phyloP scores from a whole-genome alignment of 1,140 invertebrate genomes.

The Hormaphis cornu region DNA sequence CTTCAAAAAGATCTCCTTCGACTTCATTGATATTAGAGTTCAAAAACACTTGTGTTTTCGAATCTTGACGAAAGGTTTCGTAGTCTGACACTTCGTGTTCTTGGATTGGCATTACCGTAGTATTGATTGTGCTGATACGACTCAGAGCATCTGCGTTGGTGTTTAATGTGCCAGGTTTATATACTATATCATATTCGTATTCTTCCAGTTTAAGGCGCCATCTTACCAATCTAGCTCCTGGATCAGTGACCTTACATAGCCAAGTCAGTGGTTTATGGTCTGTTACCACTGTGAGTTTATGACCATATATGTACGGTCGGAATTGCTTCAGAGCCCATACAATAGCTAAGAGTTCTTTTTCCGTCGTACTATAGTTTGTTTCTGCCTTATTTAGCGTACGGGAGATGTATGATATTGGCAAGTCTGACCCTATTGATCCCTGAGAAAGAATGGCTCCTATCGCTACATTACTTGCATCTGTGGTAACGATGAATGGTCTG shows the following conservation, averaged over 20 bases:
- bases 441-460: constrained; percentile 40
- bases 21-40: background rate
- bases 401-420: constrained; percentile 42
- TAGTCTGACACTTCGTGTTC: no score
- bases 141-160: constrained; percentile 37
- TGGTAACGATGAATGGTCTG: constrained; percentile 48
- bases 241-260: constrained; percentile 45
- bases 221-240: constrained; percentile 43
- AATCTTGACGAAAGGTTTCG: no score
- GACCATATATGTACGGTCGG: constrained; percentile 45
- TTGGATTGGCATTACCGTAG: no score
- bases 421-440: constrained; percentile 35
- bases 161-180: constrained; percentile 42
- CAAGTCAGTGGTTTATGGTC: constrained; percentile 47
- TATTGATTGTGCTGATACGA: background rate
- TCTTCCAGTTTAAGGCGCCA: constrained; percentile 47
- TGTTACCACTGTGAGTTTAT: constrained; percentile 46
- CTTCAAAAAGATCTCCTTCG: constrained; percentile 10
- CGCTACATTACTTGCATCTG: constrained; percentile 41
- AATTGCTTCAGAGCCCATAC: constrained; percentile 45
- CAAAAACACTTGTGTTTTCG: no score
- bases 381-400: constrained; percentile 43
- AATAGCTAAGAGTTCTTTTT: constrained; percentile 42
- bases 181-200: constrained; percentile 44
- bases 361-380: constrained; percentile 43